Percentiles rank a stretch among this genome's conserved stretches.
Conservation (phyloP, 2,797 vertebrate species). For the Notolepis coatsorum region DNA sequence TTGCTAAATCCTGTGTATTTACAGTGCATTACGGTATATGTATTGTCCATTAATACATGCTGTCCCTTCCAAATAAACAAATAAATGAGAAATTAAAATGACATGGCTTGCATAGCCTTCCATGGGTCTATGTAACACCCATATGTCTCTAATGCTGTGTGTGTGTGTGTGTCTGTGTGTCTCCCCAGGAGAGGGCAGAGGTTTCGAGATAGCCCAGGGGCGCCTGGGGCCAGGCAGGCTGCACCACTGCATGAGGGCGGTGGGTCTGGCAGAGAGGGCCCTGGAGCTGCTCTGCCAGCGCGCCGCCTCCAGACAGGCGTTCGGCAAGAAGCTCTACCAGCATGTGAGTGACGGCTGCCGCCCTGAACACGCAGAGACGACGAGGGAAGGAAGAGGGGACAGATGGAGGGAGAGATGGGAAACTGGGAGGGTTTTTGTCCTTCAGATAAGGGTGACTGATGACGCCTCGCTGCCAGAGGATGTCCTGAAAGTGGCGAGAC, state of each 20-base stretch:
- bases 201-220: slow-evolving; percentile 94
- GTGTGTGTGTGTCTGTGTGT: neutral
- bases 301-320: slow-evolving; percentile 80
- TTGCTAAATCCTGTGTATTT: too few species aligned
- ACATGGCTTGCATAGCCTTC: neutral
- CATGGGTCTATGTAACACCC: neutral
- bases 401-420: too few species aligned
- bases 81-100: too few species aligned
- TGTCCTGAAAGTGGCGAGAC: too few species aligned
- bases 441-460: too few species aligned
- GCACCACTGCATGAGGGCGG: slow-evolving; percentile 93
- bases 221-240: slow-evolving; percentile 92
- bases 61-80: too few species aligned
- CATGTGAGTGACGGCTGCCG: slow-evolving; percentile 80
- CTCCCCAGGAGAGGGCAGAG: slow-evolving; percentile 88
- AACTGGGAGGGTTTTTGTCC: too few species aligned
- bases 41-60: too few species aligned
- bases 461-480: too few species aligned
- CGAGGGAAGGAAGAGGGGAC: too few species aligned
- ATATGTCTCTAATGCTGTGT: neutral
- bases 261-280: slow-evolving; percentile 86
- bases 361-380: neutral
- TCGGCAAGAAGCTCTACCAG: slow-evolving; percentile 88
- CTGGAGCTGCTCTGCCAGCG: slow-evolving; percentile 89
- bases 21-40: too few species aligned